Evolutionary conservation across 2,113 vertebrate genomes (phyloP).

Genomic region (Sander lucioperca): DNA sequence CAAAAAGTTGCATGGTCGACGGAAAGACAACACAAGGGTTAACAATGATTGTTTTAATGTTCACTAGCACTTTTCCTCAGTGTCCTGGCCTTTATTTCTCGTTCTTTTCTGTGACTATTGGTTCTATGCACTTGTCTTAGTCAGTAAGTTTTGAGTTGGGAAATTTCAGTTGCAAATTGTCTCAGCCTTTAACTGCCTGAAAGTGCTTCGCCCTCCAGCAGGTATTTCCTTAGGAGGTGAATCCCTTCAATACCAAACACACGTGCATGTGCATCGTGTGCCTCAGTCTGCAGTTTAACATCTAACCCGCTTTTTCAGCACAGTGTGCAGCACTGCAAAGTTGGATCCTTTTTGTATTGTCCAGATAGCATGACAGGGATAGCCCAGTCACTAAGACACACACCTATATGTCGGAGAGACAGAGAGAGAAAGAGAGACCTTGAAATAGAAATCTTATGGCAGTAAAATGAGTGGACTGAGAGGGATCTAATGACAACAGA

Average conservation of each 20-base stretch:
- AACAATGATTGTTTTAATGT: no score
- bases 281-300: background rate
- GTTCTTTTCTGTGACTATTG: no score
- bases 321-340: background rate
- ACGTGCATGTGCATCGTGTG: background rate
- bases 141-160: no score
- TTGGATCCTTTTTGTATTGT: background rate
- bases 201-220: background rate
- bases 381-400: background rate
- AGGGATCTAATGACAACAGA: conserved; percentile 40
- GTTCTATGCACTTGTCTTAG: no score
- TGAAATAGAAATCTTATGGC: conserved; percentile 30
- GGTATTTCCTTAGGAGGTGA: background rate
- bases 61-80: no score
- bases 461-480: conserved; percentile 34
- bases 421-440: background rate
- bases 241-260: background rate
- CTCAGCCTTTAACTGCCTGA: no score
- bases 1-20: no score
- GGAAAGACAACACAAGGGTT: no score
- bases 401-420: background rate
- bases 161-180: no score
- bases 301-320: background rate
- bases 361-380: background rate
- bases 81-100: no score